Evolutionary conservation across 2,113 vertebrate species (phyloP).

Genomic region (Microtus pennsylvanicus): DNA sequence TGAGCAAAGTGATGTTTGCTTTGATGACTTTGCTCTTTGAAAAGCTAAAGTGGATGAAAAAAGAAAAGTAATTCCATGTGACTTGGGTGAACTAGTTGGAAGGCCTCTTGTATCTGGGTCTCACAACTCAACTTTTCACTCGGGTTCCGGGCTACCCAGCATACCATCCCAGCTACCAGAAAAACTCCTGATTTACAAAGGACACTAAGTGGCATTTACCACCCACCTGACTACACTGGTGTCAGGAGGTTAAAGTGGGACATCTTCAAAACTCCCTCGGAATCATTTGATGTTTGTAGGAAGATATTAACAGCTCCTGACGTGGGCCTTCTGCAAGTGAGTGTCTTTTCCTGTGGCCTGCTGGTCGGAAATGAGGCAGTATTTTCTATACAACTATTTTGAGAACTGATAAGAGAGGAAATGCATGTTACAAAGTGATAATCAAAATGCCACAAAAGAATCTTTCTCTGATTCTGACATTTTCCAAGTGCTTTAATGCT

Average conservation of each 20-base stretch:
- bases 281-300: constrained; percentile 55
- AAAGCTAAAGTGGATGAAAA: constrained; percentile 33
- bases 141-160: not conserved
- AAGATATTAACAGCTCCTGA: constrained; percentile 29
- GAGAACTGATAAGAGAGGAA: constrained; percentile 29
- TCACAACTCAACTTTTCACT: constrained; percentile 27
- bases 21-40: constrained; percentile 62
- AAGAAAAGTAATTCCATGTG: constrained; percentile 3
- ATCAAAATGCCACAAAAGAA: constrained; percentile 41
- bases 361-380: constrained; percentile 57
- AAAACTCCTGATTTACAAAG: constrained; percentile 39
- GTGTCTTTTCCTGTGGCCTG: constrained; percentile 11
- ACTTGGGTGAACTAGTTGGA: not conserved
- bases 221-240: constrained; percentile 4
- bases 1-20: constrained; percentile 35
- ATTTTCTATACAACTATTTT: constrained; percentile 56
- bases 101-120: constrained; percentile 11
- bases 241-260: constrained; percentile 65
- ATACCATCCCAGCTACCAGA: not conserved
- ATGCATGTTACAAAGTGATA: constrained; percentile 56
- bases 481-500: constrained; percentile 18
- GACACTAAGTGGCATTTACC: constrained; percentile 47
- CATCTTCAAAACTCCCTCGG: constrained; percentile 49
- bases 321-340: not conserved
- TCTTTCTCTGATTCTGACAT: constrained; percentile 57